These are phyloP conservation scores for Triops longicaudatus DNA, from an alignment of 1,140 invertebrate species.

Conservation along the genomic window DNA sequence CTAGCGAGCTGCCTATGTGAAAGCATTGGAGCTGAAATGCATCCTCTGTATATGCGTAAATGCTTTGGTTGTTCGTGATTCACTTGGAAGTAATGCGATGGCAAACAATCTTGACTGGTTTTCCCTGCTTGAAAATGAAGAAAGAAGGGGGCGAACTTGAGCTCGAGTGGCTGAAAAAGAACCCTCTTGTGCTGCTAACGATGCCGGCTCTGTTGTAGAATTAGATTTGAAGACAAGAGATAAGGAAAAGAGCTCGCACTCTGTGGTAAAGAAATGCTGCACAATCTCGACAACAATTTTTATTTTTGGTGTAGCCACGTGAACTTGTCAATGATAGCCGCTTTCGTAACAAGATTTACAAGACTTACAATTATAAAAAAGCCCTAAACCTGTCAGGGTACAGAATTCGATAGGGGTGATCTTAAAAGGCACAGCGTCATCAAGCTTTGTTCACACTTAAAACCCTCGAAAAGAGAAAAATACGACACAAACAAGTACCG, in stretches of 20 bases:
- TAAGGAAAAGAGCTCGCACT: neutral
- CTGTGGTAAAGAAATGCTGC: neutral
- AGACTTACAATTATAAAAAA: too few relatives aligned
- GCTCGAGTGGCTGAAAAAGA: constrained; percentile 6
- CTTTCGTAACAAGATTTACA: neutral
- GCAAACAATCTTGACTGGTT: neutral
- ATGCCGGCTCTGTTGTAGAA: neutral
- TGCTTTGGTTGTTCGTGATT: neutral
- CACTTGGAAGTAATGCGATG: neutral
- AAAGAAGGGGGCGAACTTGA: neutral
- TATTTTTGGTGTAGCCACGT: neutral
- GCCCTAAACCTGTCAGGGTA: neutral
- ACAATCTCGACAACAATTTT: neutral
- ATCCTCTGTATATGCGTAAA: neutral
- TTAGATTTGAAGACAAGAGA: neutral
- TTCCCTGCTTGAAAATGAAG: neutral
- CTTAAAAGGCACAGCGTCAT: too few relatives aligned
- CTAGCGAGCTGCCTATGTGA: too few relatives aligned
- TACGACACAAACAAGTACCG: too few relatives aligned
- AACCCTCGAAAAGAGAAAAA: too few relatives aligned
- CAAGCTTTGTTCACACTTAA: neutral
- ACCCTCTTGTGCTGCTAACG: neutral
- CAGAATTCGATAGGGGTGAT: neutral
- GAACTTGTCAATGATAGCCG: neutral
- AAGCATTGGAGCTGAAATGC: too few relatives aligned